Percentiles rank a stretch among this genome's conserved stretches.
phyloP scores from a whole-genome alignment of 2,888 invertebrate genomes.

The Tenthredo distinguenda region DNA sequence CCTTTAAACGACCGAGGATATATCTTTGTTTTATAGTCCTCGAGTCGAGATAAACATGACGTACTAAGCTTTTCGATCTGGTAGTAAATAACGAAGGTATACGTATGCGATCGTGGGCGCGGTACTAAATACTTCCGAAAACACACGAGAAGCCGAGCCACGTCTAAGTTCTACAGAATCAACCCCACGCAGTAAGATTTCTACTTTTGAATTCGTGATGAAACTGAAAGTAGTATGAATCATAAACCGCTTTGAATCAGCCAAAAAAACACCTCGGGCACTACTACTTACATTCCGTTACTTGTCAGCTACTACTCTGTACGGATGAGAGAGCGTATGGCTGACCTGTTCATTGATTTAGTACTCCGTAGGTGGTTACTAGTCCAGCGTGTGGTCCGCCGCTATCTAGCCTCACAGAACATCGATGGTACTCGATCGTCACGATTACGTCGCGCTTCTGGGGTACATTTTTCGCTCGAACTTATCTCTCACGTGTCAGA shows the following conservation, averaged over 20 bases:
- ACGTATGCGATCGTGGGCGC: neutral
- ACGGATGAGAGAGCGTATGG: neutral
- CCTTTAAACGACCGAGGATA: constrained; percentile 4
- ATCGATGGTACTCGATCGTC: neutral
- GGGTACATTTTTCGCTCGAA: neutral
- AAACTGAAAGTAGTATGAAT: neutral
- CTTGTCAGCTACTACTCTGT: neutral
- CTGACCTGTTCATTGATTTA: constrained; percentile 45
- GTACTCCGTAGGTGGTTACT: neutral
- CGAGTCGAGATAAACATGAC: constrained; percentile 38
- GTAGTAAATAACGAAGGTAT: constrained; percentile 10
- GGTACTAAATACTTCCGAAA: neutral
- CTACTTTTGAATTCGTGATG: neutral
- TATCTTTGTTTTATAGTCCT: constrained; percentile 20
- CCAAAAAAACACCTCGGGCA: neutral
- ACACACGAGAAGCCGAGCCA: neutral
- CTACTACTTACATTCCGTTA: neutral
- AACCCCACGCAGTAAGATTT: neutral
- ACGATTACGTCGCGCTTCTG: neutral
- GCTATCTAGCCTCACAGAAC: neutral
- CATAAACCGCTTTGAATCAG: neutral
- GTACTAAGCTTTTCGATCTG: constrained; percentile 35
- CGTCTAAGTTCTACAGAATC: neutral
- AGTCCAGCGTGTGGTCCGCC: neutral
- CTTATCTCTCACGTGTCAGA: neutral